Conservation (phyloP, 2,888 invertebrate species). For the Allygus modestus region DNA sequence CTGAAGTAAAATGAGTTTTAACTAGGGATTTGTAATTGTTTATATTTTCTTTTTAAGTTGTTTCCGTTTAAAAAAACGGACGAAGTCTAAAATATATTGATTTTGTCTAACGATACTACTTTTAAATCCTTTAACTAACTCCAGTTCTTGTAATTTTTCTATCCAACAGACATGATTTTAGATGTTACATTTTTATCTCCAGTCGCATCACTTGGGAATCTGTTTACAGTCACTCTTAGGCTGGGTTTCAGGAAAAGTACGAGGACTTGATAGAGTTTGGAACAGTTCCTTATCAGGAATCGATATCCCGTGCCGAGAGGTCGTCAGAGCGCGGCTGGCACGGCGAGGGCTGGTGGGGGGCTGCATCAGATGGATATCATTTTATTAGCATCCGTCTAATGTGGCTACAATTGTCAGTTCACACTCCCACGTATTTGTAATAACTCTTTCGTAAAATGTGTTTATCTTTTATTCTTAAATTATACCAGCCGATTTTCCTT, state of each 20-base stretch:
- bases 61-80: too few relatives aligned
- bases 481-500: too few relatives aligned
- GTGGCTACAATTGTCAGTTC: not conserved
- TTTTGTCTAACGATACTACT: too few relatives aligned
- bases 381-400: constrained; percentile 47
- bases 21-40: too few relatives aligned
- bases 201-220: too few relatives aligned
- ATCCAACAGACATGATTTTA: too few relatives aligned
- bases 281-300: constrained; percentile 59
- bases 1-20: too few relatives aligned
- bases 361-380: constrained; percentile 54
- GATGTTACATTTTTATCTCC: too few relatives aligned
- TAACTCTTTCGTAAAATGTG: not conserved
- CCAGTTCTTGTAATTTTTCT: too few relatives aligned
- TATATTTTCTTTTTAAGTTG: too few relatives aligned
- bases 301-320: constrained; percentile 46
- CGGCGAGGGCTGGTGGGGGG: not conserved
- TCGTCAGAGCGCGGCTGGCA: constrained; percentile 26
- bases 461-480: not conserved
- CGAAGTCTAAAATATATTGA: too few relatives aligned
- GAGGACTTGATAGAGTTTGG: constrained; percentile 56
- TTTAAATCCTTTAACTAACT: too few relatives aligned
- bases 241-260: constrained; percentile 33
- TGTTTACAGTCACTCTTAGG: not conserved
- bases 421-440: not conserved